These are phyloP conservation scores for Rhineura floridana DNA, from an alignment of 2,113 vertebrate species.

Conservation along the genomic window DNA sequence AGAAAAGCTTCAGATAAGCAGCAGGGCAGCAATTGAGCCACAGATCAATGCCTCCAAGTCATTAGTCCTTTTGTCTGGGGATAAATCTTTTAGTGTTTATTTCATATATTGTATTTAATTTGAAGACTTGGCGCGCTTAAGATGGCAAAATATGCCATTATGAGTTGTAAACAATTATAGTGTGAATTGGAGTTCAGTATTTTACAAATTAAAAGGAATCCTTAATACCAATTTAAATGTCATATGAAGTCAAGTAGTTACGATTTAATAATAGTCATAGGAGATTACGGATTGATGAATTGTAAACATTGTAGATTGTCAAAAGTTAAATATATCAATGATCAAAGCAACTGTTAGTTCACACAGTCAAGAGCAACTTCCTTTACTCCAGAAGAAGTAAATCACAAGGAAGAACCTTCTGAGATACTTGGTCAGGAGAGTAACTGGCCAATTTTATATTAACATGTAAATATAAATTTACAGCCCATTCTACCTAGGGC, in stretches of 20 bases:
- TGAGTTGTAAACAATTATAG: conserved; percentile 51
- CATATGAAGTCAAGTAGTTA: conserved; percentile 45
- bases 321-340: not conserved
- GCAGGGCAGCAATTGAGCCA: conserved; percentile 41
- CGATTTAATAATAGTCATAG: conserved; percentile 58
- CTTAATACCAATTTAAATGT: conserved; percentile 66
- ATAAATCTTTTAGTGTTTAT: conserved; percentile 44
- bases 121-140: conserved; percentile 58
- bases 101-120: conserved; percentile 52
- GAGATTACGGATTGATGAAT: conserved; percentile 58
- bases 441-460: not conserved
- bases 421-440: not conserved
- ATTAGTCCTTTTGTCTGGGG: conserved; percentile 35
- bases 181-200: conserved; percentile 29
- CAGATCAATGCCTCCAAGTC: conserved; percentile 45
- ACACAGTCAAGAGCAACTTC: not conserved
- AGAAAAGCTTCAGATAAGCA: conserved; percentile 59
- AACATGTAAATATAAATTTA: not conserved
- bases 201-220: conserved; percentile 59
- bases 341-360: not conserved
- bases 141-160: conserved; percentile 48
- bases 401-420: not conserved
- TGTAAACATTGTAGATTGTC: conserved; percentile 55
- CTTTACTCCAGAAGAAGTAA: not conserved
- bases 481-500: no score